Evolutionary conservation across 2,113 vertebrate species (phyloP), one percentile per base, ranked within the genome.

Genomic region (Lepus timidus): DNA sequence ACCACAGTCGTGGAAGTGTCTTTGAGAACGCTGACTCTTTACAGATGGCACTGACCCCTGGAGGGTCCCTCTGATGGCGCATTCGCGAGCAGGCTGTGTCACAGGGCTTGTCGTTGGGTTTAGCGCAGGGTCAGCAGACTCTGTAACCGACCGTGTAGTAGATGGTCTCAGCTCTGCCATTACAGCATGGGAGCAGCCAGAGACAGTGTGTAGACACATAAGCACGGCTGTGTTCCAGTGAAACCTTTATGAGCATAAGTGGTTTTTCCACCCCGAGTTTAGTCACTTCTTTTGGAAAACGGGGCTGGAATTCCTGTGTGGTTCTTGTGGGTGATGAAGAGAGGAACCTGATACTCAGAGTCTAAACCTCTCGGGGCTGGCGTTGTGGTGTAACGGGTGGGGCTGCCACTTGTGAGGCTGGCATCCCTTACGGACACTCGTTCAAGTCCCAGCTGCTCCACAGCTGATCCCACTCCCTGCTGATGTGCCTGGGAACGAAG

Each of bases 181-280:
- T 73, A 14, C 49, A 51, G 29, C 64, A n/a, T 12, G 70, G 64
- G 84, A 71, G 36, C 71, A 55, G 39, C n/a, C 49, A 12, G 49
- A 73, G 55, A 39, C 29, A 33, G 13, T 67, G 73, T 25, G 10
- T 73, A 51, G 74, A 25, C 33, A 84, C 64, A 68, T n/a, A n/a
- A 29, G 2, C 3, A 0, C 75, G 85, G 25, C 78, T 58, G 8
- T 87, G 51, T 65, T 64, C 61, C 78, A 58, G 0, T 90, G 51
- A 90, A 81, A 52, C 51, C 62, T 83, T 95, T 94, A 74, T 16
- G 51, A 27, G 85, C 87, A 44, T 39, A 74, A 91, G 22, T 16
- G 39, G 7, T 65, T 85, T 51, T 33, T 68, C 70, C 19, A 65
- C 22, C 23, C 19, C 36, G 85, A 39, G 31, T 27, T 76, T 49